A percentile compares a stretch with the other conserved stretches of the same genome.
phyloP scores from a whole-genome alignment of 2,113 vertebrate species.

The Oreochromis aureus region DNA sequence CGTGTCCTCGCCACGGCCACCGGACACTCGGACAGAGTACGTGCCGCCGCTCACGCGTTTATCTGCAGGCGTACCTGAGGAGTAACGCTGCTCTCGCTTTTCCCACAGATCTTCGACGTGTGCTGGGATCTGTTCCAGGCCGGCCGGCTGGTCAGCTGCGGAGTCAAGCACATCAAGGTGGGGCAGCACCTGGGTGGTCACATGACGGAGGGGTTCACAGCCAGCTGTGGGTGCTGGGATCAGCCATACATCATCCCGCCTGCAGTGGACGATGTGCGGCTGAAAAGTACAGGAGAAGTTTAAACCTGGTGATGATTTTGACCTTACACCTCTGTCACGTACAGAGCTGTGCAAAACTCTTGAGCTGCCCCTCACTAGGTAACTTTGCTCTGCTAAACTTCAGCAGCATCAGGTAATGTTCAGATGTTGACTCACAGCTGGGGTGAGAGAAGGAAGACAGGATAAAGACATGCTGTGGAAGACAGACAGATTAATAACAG shows the following conservation, averaged over 20 bases:
- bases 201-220: not conserved
- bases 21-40: constrained; percentile 82
- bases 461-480: not conserved
- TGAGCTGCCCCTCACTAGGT: not conserved
- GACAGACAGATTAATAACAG: accelerated
- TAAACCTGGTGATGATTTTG: not conserved
- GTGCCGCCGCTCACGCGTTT: not conserved
- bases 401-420: not conserved
- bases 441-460: not conserved
- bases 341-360: not conserved
- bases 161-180: constrained; percentile 99
- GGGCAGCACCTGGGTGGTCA: not conserved
- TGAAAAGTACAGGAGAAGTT: not conserved
- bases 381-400: not conserved
- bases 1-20: constrained; percentile 88
- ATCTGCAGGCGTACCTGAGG: no score
- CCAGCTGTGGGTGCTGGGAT: not conserved
- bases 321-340: not conserved
- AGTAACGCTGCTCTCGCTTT: not conserved
- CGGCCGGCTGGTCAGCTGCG: constrained; percentile 90
- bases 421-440: not conserved
- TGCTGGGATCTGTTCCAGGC: constrained; percentile 89
- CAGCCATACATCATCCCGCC: not conserved
- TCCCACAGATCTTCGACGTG: constrained; percentile 90
- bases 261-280: not conserved